Conservation (phyloP, 2,888 invertebrate genomes). For the Gasteruption jaculator region DNA sequence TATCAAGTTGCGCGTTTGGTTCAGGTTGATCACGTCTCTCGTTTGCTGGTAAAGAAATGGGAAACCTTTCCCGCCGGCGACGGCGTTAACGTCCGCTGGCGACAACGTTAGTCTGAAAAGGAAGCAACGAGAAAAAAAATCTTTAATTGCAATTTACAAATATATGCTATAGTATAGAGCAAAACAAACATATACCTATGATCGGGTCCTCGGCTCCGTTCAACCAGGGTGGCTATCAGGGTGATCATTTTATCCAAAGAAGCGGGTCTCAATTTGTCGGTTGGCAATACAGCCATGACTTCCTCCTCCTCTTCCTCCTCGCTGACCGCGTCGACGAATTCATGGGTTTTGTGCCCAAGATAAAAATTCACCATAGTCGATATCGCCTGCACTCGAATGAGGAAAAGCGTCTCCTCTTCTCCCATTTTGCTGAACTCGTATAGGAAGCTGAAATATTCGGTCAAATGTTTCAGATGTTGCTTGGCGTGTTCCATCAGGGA, state of each 20-base stretch:
- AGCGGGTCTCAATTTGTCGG: conserved; percentile 80
- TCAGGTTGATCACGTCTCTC: conserved; percentile 86
- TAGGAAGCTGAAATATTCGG: conserved; percentile 88
- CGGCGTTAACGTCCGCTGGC: conserved; percentile 74
- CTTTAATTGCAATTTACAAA: conserved; percentile 7
- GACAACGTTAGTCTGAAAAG: conserved; percentile 65
- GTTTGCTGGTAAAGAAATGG: conserved; percentile 94
- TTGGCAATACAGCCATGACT: conserved; percentile 61
- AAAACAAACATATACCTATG: conserved; percentile 44
- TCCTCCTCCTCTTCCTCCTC: conserved; percentile 71
- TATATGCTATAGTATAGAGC: neutral
- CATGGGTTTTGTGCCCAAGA: conserved; percentile 75
- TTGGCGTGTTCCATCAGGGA: conserved; percentile 85
- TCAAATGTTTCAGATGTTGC: conserved; percentile 79
- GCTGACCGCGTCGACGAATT: conserved; percentile 68
- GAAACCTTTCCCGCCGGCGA: conserved; percentile 88
- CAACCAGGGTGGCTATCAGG: conserved; percentile 80
- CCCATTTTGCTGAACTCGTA: conserved; percentile 95
- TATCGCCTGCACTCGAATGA: conserved; percentile 82
- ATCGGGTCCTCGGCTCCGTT: conserved; percentile 77
- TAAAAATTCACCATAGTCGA: conserved; percentile 90
- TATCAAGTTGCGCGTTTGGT: conserved; percentile 86
- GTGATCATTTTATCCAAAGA: conserved; percentile 95
- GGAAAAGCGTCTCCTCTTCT: conserved; percentile 85
- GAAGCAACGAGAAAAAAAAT: neutral